Evolutionary conservation across 2,113 vertebrate species (phyloP), one percentile per base, ranked within the genome.

Genomic region (Pseudorasbora parva): DNA sequence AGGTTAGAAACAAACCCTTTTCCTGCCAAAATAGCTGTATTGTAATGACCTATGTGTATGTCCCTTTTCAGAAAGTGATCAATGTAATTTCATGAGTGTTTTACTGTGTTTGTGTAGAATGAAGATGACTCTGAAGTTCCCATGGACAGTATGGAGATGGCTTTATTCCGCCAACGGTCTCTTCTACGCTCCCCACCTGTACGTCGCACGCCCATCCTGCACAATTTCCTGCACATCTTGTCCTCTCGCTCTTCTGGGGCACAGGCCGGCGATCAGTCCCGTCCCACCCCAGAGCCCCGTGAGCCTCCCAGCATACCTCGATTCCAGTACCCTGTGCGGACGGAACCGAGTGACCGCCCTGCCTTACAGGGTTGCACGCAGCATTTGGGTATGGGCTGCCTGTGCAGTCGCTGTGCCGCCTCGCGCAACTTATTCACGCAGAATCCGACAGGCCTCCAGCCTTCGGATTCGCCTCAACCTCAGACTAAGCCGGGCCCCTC

Each of bases 141-240:
- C 0, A 96, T 98, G 94, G 98, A 99, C 90, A 98, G 96, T 49
- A 95, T 98, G 27, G 97, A 99, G 93, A 94, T 98, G 93, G 94
- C 97, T 5, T 96, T 98, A 87, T 99, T 97, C 88, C 96, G 97
- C 1, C 98, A 99, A 90, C 97, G 98, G 0, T 96, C 97, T 57
- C 95, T 99, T 85, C 93, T 98, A 86, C 97, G 97, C 0, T 96
- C 98, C 27, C 98, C 99, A 84, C 98, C 97, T 0, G 97, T 99
- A 78, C 97, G 98, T 37, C 96, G 98, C 84, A 98, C 98, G 0
- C 98, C 98, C 66, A 97, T 99, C 83, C 97, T 99, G 77, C 98
- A 99, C 94, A 99, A 99, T 94, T 99, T 99, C 93, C 95, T 99
- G 86, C 98, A 99, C 93, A 99, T 99, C 93, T 92, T 99, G 91